These are phyloP conservation scores for Rhysida immarginata DNA, from an alignment of 1,140 invertebrate species.

Conservation along the genomic window DNA sequence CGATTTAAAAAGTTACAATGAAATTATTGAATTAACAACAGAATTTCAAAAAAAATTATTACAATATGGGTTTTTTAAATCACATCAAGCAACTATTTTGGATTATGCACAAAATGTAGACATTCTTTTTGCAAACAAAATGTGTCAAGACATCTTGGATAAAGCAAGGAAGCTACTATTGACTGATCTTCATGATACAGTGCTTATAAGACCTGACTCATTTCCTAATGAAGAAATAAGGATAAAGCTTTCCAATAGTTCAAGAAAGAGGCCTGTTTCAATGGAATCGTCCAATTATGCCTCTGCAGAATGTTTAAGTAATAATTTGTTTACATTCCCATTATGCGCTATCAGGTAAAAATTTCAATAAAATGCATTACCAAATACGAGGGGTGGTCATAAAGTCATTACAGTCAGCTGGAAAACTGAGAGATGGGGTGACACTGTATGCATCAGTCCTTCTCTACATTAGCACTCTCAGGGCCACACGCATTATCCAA, in stretches of 20 bases:
- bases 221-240: neutral
- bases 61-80: slow-evolving; percentile 24
- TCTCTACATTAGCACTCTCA: too few relatives aligned
- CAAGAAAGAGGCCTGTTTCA: neutral
- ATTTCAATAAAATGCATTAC: too few relatives aligned
- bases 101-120: slow-evolving; percentile 62
- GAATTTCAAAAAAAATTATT: slow-evolving; percentile 48
- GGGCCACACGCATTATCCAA: too few relatives aligned
- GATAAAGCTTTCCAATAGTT: neutral
- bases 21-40: slow-evolving; percentile 43
- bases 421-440: too few relatives aligned
- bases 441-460: too few relatives aligned
- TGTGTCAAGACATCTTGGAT: slow-evolving; percentile 51
- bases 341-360: neutral
- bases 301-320: neutral
- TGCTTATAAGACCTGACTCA: slow-evolving; percentile 30
- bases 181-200: slow-evolving; percentile 61
- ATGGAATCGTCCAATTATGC: neutral
- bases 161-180: slow-evolving; percentile 56
- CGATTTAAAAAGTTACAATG: slow-evolving; percentile 47
- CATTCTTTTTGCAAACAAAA: slow-evolving; percentile 57
- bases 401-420: too few relatives aligned
- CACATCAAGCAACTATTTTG: slow-evolving; percentile 35
- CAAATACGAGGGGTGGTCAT: too few relatives aligned
- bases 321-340: neutral